phyloP scores from a whole-genome alignment of 2,113 vertebrate genomes.

The Brachypodius melanocephalos region DNA sequence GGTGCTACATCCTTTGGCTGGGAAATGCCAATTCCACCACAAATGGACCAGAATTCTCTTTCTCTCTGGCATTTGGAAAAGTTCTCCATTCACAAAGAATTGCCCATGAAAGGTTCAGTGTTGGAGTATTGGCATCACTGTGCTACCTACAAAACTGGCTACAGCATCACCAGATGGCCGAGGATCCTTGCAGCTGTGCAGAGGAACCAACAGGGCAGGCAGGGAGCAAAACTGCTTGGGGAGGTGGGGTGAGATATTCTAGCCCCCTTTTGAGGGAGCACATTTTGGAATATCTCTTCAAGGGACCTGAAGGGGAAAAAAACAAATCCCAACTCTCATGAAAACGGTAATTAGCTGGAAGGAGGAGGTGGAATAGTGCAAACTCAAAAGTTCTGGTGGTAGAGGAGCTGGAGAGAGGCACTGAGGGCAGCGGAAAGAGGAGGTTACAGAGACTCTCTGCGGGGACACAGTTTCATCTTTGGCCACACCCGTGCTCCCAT shows the following conservation, averaged over 20 bases:
- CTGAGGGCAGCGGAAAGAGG: background rate
- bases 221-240: rapidly evolving
- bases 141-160: background rate
- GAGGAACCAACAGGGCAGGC: rapidly evolving
- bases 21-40: background rate
- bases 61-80: rapidly evolving
- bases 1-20: background rate
- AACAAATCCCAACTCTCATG: background rate
- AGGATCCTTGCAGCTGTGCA: background rate
- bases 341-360: background rate
- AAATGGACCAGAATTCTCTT: rapidly evolving
- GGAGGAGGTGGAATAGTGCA: background rate
- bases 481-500: rapidly evolving
- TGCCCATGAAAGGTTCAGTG: rapidly evolving
- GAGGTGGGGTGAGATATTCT: background rate
- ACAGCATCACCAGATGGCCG: rapidly evolving
- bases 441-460: rapidly evolving
- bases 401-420: background rate
- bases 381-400: background rate
- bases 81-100: background rate
- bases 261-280: background rate
- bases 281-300: background rate
- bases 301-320: background rate
- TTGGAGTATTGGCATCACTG: rapidly evolving
- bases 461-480: background rate